Percentiles rank a stretch among this genome's conserved stretches.
Conservation (phyloP, 2,113 vertebrate genomes). For the rabbit (Oryctolagus cuniculus) region DNA sequence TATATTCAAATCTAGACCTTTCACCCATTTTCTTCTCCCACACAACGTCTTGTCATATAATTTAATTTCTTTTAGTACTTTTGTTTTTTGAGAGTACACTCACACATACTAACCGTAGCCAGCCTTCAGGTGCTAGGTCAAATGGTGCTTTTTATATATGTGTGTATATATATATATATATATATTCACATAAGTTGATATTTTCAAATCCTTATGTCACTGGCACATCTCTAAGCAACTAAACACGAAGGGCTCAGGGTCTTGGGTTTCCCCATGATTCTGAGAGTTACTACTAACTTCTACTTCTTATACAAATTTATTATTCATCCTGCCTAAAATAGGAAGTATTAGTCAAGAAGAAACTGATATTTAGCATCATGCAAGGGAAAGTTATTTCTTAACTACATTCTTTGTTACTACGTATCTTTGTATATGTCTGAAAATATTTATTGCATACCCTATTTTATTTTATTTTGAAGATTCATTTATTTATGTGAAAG, state of each 20-base stretch:
- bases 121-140: not conserved
- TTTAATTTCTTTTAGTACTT: slow-evolving; percentile 21
- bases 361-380: not conserved
- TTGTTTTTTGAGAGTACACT: not conserved
- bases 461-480: too few relatives aligned
- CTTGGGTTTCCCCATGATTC: not conserved
- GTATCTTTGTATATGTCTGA: not conserved
- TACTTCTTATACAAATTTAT: not conserved
- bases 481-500: too few relatives aligned
- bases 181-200: not conserved
- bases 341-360: not conserved
- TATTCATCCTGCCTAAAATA: not conserved
- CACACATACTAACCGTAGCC: not conserved
- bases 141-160: not conserved
- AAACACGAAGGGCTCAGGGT: not conserved
- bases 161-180: too few relatives aligned
- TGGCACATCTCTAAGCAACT: not conserved
- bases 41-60: not conserved
- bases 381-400: slow-evolving; percentile 33
- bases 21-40: not conserved
- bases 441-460: not conserved
- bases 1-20: not conserved
- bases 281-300: not conserved
- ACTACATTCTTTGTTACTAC: not conserved
- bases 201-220: not conserved